Conservation (phyloP, 2,797 vertebrate genomes). For the Parambassis ranga region DNA sequence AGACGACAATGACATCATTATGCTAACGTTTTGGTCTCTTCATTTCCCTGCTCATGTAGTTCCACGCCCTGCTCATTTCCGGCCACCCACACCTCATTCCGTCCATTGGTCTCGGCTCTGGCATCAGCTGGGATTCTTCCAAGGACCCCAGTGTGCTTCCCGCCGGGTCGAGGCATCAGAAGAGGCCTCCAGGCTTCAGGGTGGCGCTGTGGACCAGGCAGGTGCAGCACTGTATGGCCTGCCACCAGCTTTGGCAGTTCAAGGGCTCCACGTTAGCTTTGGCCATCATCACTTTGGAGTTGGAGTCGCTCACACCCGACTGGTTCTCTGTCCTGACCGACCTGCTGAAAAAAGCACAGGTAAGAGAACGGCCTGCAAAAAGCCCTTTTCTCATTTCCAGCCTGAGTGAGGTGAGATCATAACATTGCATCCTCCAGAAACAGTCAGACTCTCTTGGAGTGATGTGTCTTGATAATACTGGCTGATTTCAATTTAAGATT, state of each 20-base stretch:
- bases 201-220: conserved; percentile 93
- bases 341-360: conserved; percentile 94
- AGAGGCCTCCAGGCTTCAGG: conserved; percentile 90
- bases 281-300: conserved; percentile 98
- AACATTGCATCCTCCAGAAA: too few species aligned
- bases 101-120: conserved; percentile 59
- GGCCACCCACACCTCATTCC: conserved; percentile 80
- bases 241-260: conserved; percentile 98
- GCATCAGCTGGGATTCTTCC: conserved; percentile 7
- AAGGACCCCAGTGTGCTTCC: background rate
- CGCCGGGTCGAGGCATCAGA: conserved; percentile 78
- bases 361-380: conserved; percentile 54
- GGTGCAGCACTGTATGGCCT: conserved; percentile 97
- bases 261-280: conserved; percentile 96
- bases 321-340: conserved; percentile 88
- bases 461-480: too few species aligned
- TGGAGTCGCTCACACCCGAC: conserved; percentile 88
- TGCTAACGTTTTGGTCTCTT: conserved; percentile 55
- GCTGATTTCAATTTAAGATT: too few species aligned
- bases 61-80: conserved; percentile 85
- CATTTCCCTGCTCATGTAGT: conserved; percentile 66
- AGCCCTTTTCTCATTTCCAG: background rate
- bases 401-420: background rate
- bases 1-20: conserved; percentile 42
- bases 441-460: too few species aligned